Base-by-base conservation (phyloP, 2,888 invertebrate species). In the Spodoptera littoralis region DNA sequence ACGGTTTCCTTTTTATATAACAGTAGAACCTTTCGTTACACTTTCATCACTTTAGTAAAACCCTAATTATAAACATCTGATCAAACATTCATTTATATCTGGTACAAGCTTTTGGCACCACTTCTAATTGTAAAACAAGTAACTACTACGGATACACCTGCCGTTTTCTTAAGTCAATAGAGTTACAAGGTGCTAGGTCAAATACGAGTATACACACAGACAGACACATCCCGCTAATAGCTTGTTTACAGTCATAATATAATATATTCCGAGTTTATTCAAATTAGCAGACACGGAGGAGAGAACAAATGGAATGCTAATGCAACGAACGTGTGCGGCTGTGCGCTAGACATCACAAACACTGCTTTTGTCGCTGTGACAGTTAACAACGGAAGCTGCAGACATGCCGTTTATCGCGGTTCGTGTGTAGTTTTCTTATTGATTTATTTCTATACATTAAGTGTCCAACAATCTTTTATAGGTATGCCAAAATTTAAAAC, bases 261-360 rank as follows among this genome's bases (percentile, higher is more conserved):
- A 55, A 73, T 67, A 56, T 60, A 67, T 70, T 70, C 60, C 48
- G 60, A 56, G 68, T 70, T 60, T 70, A 70, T 70, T 73, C 18
- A 70, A 70, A 70, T 70, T 49, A 67, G 69, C 60, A 52, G 68
- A 43, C 60, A 49, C 13, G 48, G 69, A 70, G 60, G 9, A 56
- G 27, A 41, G 36, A 56, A 70, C 48, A 22, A 43, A 73, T 30
- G 22, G 60, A 70, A 56, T 73, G 48, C 45, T 56, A 73, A 69
- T 73, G 46, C 11, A n/a, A n/a, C 9, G 24, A n/a, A 65, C 36
- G 44, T 65, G 65, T 50, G 12, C n/a, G 12, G 24, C 41, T 65
- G 65, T 50, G 12, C n/a, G 12, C 18, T n/a, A 53, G 71, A 70
- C 46, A 54, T 52, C 24, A 51, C 30, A 65, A 55, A 51, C 24